A percentile compares a stretch with the other conserved stretches of the same genome.
Conservation (phyloP, 2,113 vertebrate genomes). For the Poecile atricapillus region DNA sequence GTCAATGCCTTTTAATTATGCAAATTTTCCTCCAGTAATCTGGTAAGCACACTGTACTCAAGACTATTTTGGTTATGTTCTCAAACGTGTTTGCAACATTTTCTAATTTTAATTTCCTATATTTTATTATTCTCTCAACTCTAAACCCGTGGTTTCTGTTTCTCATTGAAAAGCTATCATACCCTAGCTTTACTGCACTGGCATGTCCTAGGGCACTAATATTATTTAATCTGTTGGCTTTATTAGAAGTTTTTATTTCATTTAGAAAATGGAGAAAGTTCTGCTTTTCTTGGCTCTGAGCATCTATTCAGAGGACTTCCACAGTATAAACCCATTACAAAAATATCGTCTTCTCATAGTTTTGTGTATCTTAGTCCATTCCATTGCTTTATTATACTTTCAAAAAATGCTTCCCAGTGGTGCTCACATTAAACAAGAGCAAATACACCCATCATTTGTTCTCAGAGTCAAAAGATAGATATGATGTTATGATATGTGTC, state of each 20-base stretch:
- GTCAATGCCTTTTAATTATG: conserved; percentile 33
- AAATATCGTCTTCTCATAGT: not conserved
- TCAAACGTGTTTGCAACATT: not conserved
- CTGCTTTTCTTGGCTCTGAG: not conserved
- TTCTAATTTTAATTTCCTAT: not conserved
- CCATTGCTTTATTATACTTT: not conserved
- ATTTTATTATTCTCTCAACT: not conserved
- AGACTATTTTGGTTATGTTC: not conserved
- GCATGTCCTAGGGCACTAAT: not conserved
- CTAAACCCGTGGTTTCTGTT: not conserved
- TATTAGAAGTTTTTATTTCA: not conserved
- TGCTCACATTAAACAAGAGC: not conserved
- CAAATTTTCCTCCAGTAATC: not conserved
- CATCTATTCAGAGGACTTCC: not conserved
- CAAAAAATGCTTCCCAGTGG: not conserved
- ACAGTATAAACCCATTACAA: not conserved
- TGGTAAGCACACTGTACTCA: not conserved
- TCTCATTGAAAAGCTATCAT: not conserved
- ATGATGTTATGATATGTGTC: not conserved
- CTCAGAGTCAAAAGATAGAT: not conserved
- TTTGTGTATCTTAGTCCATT: not conserved
- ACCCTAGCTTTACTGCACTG: not conserved
- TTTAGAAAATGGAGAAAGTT: not conserved
- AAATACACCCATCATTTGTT: not conserved
- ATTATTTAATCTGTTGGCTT: not conserved